phyloP scores from a whole-genome alignment of 2,113 vertebrate genomes.

The Syrrhaptes paradoxus region DNA sequence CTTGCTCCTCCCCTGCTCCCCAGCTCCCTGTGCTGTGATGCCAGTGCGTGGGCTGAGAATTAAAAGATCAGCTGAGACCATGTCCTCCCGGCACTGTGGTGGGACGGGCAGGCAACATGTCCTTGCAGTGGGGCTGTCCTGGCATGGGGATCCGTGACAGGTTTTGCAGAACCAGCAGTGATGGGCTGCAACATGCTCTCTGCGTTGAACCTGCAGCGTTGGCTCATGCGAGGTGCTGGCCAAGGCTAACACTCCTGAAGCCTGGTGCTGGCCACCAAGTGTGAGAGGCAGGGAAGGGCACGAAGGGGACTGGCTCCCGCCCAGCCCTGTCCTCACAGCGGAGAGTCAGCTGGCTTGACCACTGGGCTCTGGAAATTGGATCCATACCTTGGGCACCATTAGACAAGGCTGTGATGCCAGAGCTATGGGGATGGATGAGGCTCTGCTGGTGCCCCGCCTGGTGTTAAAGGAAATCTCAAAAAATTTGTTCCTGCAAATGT shows the following conservation, averaged over 20 bases:
- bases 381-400: neutral
- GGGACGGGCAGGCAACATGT: neutral
- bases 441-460: neutral
- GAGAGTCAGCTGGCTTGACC: neutral
- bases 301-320: accelerated
- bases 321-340: neutral
- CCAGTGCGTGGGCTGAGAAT: accelerated
- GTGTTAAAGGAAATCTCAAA: neutral
- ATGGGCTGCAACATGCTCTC: neutral
- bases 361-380: neutral
- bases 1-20: neutral
- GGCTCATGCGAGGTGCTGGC: accelerated
- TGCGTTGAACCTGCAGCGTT: accelerated
- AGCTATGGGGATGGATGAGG: neutral
- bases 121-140: neutral
- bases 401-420: neutral
- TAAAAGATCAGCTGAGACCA: neutral
- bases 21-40: neutral
- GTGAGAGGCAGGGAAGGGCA: neutral
- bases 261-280: neutral
- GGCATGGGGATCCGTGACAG: neutral
- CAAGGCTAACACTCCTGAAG: neutral
- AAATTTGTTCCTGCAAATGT: neutral
- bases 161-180: neutral
- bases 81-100: accelerated